phyloP scores from a whole-genome alignment of 2,797 vertebrate genomes.

The Sebastes miniatus region DNA sequence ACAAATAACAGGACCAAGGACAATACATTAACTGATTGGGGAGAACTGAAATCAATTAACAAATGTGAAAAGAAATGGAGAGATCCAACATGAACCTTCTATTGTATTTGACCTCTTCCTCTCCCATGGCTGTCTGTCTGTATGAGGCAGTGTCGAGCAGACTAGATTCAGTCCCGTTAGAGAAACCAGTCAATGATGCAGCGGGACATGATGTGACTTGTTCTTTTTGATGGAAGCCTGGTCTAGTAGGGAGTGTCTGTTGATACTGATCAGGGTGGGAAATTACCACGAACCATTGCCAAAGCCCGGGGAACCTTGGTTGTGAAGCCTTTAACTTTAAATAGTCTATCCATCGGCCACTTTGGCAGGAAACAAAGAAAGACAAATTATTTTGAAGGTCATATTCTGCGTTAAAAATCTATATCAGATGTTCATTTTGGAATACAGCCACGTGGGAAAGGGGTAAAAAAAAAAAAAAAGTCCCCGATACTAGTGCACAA shows the following conservation, averaged over 20 bases:
- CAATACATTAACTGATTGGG: not conserved
- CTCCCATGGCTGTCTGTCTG: constrained; percentile 3
- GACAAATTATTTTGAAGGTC: not conserved
- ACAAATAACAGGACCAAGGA: not conserved
- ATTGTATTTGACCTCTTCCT: not conserved
- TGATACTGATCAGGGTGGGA: constrained; percentile 41
- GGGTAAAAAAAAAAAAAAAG: not conserved
- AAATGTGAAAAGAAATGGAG: not conserved
- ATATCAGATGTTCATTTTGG: constrained; percentile 6
- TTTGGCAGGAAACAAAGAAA: not conserved
- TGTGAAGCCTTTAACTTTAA: constrained; percentile 11
- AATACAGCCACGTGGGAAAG: not conserved
- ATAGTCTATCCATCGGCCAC: not conserved
- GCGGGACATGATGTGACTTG: constrained; percentile 53
- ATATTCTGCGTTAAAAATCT: not conserved
- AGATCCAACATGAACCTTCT: not conserved
- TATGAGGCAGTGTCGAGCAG: not conserved
- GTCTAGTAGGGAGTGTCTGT: constrained; percentile 31
- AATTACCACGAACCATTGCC: constrained; percentile 8
- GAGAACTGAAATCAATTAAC: not conserved
- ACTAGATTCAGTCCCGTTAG: not conserved
- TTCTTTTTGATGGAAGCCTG: constrained; percentile 26
- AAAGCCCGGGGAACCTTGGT: constrained; percentile 13
- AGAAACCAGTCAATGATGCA: constrained; percentile 11
- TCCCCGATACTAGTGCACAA: not conserved